Percentiles rank a stretch among this genome's conserved stretches.
Conservation (phyloP, 2,888 invertebrate species). For the Hydroisotoma schaefferi region DNA sequence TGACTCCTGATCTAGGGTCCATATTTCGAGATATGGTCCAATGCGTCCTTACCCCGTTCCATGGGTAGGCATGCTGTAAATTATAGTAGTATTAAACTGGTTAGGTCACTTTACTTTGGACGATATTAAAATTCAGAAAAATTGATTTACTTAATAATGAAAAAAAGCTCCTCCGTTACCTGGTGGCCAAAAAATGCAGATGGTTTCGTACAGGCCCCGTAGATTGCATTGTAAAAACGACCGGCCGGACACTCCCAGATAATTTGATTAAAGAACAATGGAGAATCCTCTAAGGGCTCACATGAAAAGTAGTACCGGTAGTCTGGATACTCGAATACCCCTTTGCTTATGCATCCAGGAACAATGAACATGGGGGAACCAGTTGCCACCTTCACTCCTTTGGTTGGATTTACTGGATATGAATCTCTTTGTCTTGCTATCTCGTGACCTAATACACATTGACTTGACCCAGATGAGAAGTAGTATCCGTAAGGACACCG, state of each 20-base stretch:
- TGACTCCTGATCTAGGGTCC: slow-evolving; percentile 38
- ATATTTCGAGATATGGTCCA: slow-evolving; percentile 33
- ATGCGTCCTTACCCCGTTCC: slow-evolving; percentile 38
- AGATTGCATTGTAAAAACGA: slow-evolving; percentile 37
- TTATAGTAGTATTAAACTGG: background rate
- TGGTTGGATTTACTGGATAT: background rate
- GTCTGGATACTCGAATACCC: slow-evolving; percentile 37
- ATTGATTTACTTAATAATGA: background rate
- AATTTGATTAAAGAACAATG: slow-evolving; percentile 16
- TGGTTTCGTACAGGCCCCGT: slow-evolving; percentile 33
- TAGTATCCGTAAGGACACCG: slow-evolving; percentile 40
- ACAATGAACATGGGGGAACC: slow-evolving; percentile 40
- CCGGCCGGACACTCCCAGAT: slow-evolving; percentile 40
- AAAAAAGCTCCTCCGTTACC: slow-evolving; percentile 16
- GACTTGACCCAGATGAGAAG: slow-evolving; percentile 16
- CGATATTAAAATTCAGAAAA: background rate
- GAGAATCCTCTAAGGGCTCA: slow-evolving; percentile 18
- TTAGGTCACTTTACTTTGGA: background rate
- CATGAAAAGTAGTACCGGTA: slow-evolving; percentile 41
- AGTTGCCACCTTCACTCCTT: slow-evolving; percentile 21
- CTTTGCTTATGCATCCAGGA: slow-evolving; percentile 30
- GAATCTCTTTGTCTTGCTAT: background rate
- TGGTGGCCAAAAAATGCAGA: slow-evolving; percentile 36
- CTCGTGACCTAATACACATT: slow-evolving; percentile 24
- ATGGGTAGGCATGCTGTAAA: slow-evolving; percentile 19